Conservation (phyloP, 2,888 invertebrate genomes). For the Tetropium fuscum region DNA sequence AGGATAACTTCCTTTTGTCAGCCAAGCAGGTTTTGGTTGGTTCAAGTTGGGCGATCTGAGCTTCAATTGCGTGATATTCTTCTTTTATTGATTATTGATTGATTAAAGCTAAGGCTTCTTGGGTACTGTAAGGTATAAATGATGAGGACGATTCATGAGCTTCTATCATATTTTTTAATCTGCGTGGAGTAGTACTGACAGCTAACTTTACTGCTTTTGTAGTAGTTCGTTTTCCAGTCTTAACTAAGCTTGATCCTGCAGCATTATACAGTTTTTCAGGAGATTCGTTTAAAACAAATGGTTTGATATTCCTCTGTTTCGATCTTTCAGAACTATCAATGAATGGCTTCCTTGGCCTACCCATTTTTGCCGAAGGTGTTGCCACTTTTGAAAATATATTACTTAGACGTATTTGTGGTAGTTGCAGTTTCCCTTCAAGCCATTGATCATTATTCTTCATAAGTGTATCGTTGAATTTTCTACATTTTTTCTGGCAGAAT, state of each 20-base stretch:
- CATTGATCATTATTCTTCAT: neutral
- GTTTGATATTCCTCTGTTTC: neutral
- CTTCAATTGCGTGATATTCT: neutral
- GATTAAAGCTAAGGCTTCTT: no score
- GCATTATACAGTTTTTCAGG: neutral
- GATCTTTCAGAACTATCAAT: neutral
- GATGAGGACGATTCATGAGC: no score
- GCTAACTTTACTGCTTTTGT: neutral
- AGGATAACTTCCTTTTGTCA: no score
- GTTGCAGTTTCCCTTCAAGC: constrained; percentile 3
- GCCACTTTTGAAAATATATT: neutral
- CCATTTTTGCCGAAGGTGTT: neutral
- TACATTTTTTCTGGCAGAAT: no score
- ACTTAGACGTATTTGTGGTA: neutral
- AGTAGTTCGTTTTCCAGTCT: neutral
- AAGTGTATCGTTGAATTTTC: constrained; percentile 1
- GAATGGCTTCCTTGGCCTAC: neutral
- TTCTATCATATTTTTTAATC: constrained; percentile 6
- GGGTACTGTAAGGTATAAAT: neutral
- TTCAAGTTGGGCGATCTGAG: neutral
- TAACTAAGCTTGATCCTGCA: constrained; percentile 1
- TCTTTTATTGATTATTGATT: neutral
- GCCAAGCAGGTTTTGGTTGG: no score
- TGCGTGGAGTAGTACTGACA: neutral
- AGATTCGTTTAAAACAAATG: neutral